Conservation (phyloP, 2,797 vertebrate genomes). For the Enteromius thamalakanensis region DNA sequence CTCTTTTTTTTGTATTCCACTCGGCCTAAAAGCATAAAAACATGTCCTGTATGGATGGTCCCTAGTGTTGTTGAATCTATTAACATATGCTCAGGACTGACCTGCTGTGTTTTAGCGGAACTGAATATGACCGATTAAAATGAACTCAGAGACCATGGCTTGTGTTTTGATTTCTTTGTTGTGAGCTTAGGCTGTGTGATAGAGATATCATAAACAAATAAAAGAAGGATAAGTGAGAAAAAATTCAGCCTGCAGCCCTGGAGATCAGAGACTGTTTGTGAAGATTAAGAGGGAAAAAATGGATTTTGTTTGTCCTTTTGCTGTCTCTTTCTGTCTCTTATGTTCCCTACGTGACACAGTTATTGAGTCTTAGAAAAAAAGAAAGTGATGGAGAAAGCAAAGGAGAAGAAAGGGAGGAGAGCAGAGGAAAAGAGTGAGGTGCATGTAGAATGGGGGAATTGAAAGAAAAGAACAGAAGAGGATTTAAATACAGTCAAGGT, state of each 20-base stretch:
- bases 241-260: constrained; percentile 43
- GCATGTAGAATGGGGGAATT: not conserved
- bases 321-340: constrained; percentile 30
- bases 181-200: constrained; percentile 9
- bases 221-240: constrained; percentile 10
- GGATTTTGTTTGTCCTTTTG: constrained; percentile 38
- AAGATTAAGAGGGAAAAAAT: constrained; percentile 44
- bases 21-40: not conserved
- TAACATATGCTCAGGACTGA: constrained; percentile 34
- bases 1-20: not conserved
- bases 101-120: not conserved
- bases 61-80: constrained; percentile 10
- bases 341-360: constrained; percentile 56
- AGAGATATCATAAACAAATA: constrained; percentile 22
- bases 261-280: constrained; percentile 54
- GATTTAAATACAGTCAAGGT: constrained; percentile 7
- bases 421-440: not conserved
- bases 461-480: not conserved
- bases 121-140: constrained; percentile 34
- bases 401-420: constrained; percentile 50
- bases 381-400: constrained; percentile 42
- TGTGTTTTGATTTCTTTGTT: constrained; percentile 23
- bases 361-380: constrained; percentile 55
- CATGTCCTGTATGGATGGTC: not conserved
- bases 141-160: constrained; percentile 14